Percentiles rank a stretch among this genome's conserved stretches.
These are phyloP conservation scores for Steatornis caripensis DNA, from an alignment of 2,113 vertebrate genomes.

Conservation along the genomic window DNA sequence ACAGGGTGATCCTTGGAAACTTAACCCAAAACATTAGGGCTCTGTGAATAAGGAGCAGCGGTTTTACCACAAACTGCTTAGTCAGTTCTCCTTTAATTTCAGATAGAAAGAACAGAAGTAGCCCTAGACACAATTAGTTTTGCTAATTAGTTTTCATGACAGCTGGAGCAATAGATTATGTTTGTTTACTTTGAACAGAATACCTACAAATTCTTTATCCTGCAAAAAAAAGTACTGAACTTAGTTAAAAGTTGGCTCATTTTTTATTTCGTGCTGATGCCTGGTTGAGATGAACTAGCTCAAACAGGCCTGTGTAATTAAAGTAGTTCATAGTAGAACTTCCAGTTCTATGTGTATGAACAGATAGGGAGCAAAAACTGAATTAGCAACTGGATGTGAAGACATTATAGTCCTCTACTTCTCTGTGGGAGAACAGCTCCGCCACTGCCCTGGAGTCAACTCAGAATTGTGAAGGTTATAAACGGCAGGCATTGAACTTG, in stretches of 20 bases:
- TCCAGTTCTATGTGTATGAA: background rate
- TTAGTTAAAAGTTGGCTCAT: background rate
- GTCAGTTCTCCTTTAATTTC: background rate
- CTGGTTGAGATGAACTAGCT: background rate
- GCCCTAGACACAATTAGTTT: background rate
- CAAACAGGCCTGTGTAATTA: background rate
- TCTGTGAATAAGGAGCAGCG: background rate
- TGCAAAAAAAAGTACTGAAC: background rate
- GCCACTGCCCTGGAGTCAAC: background rate
- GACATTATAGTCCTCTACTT: background rate
- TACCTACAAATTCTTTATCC: background rate
- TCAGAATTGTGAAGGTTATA: accelerated
- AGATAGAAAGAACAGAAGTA: background rate
- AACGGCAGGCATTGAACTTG: background rate
- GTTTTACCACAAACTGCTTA: background rate
- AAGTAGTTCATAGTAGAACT: background rate
- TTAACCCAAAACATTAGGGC: background rate
- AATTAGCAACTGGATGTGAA: background rate
- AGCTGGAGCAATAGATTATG: background rate
- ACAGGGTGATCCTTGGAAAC: background rate
- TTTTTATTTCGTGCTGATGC: background rate
- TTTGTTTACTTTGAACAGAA: background rate
- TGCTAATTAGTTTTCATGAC: background rate
- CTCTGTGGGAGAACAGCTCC: background rate
- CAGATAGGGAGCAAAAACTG: background rate